Evolutionary conservation across 2,113 vertebrate species (phyloP).

Genomic region (Hippocampus mohnikei): DNA sequence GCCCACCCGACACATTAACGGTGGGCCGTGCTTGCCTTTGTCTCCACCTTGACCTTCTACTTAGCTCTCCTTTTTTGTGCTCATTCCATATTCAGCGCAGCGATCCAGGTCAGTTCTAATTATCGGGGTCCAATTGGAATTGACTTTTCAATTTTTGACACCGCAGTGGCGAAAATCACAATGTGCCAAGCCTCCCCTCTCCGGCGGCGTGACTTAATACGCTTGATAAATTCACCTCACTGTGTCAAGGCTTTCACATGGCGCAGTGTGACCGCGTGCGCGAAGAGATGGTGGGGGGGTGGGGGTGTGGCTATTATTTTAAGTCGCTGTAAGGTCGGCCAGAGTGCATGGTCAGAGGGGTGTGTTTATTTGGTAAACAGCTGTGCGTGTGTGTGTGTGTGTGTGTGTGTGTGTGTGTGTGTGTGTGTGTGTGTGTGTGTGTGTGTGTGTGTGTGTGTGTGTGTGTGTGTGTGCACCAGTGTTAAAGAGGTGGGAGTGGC

Average conservation of each 20-base stretch:
- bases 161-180: slow-evolving; percentile 56
- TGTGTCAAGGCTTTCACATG: slow-evolving; percentile 39
- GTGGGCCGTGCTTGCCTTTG: slow-evolving; percentile 52
- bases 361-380: slow-evolving; percentile 19
- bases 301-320: slow-evolving; percentile 24
- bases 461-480: slow-evolving; percentile 2
- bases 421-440: no score
- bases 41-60: slow-evolving; percentile 36
- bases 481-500: slow-evolving; percentile 43
- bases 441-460: no score
- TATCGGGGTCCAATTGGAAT: slow-evolving; percentile 70
- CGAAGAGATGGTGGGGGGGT: background rate
- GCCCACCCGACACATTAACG: slow-evolving; percentile 14
- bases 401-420: no score
- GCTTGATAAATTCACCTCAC: slow-evolving; percentile 61
- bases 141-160: slow-evolving; percentile 74
- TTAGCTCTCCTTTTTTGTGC: slow-evolving; percentile 14
- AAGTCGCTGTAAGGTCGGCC: slow-evolving; percentile 42
- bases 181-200: slow-evolving; percentile 19
- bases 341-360: slow-evolving; percentile 12
- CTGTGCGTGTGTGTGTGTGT: slow-evolving; percentile 2
- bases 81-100: slow-evolving; percentile 61
- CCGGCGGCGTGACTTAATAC: slow-evolving; percentile 58
- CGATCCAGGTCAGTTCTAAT: slow-evolving; percentile 72
- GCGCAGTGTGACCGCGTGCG: slow-evolving; percentile 38